Percentiles rank a stretch among this genome's conserved stretches.
These are phyloP conservation scores for Kryptolebias ocellatus DNA, from an alignment of 2,797 vertebrate species.

Conservation along the genomic window DNA sequence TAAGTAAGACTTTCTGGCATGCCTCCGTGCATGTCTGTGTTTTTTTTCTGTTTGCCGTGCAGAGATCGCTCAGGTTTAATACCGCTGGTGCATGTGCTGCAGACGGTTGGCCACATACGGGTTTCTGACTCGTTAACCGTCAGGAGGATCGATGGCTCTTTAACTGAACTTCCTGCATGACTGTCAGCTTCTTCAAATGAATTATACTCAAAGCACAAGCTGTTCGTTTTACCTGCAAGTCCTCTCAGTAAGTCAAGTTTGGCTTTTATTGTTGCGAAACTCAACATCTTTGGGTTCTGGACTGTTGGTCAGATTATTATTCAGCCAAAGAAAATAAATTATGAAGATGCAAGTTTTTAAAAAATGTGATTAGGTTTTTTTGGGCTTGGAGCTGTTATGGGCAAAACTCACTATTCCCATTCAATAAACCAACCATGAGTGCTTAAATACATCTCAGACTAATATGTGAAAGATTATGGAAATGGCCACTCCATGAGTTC, in stretches of 20 bases:
- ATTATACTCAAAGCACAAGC: neutral
- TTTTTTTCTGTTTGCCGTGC: constrained; percentile 55
- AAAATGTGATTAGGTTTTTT: too few species aligned
- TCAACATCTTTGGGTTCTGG: neutral
- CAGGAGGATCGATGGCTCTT: neutral
- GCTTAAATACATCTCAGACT: too few species aligned
- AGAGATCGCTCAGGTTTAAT: constrained; percentile 16
- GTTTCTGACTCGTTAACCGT: neutral
- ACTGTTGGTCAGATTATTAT: neutral
- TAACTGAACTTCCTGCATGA: neutral
- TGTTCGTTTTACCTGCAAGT: too few species aligned
- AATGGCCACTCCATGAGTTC: too few species aligned
- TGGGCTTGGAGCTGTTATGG: too few species aligned
- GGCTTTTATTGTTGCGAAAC: neutral
- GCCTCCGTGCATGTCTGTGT: constrained; percentile 56
- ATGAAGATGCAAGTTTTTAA: too few species aligned
- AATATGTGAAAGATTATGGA: too few species aligned
- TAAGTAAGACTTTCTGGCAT: constrained; percentile 89
- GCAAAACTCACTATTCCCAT: too few species aligned
- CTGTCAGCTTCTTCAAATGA: neutral
- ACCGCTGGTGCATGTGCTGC: neutral
- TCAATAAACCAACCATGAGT: too few species aligned
- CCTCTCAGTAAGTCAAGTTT: too few species aligned
- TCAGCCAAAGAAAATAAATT: too few species aligned
- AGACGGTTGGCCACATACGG: neutral